These are phyloP conservation scores for Phrynocephalus versicolor DNA, from an alignment of 2,113 vertebrate species.

Conservation along the genomic window DNA sequence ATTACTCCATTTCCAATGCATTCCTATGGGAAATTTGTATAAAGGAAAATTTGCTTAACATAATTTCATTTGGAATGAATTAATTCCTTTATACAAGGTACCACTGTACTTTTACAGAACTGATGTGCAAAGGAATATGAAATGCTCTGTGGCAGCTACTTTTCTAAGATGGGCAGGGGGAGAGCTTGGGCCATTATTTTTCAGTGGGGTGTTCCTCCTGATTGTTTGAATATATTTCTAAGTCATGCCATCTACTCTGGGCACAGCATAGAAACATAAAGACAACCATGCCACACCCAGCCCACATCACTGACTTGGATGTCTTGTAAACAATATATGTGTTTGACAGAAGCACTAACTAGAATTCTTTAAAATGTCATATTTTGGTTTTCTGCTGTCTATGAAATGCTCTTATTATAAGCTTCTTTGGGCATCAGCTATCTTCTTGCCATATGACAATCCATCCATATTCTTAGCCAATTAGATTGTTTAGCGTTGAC, in stretches of 20 bases:
- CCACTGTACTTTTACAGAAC: not conserved
- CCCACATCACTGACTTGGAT: not conserved
- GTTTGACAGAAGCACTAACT: not conserved
- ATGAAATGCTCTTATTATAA: not conserved
- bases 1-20: too few species aligned
- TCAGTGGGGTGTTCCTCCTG: too few species aligned
- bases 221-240: too few species aligned
- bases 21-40: too few species aligned
- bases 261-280: too few species aligned
- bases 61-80: too few species aligned
- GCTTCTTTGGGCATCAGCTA: not conserved
- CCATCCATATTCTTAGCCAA: conserved; percentile 11
- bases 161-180: too few species aligned
- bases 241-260: too few species aligned
- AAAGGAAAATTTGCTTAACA: too few species aligned
- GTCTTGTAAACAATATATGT: not conserved
- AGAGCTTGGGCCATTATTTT: too few species aligned
- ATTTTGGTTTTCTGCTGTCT: not conserved
- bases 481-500: not conserved
- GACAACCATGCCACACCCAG: too few species aligned
- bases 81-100: too few species aligned
- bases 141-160: not conserved
- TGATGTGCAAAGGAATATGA: not conserved
- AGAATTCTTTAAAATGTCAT: not conserved
- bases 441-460: not conserved